These are phyloP conservation scores for Nixonia krombeini DNA, from an alignment of 1,140 invertebrate genomes.

Conservation along the genomic window DNA sequence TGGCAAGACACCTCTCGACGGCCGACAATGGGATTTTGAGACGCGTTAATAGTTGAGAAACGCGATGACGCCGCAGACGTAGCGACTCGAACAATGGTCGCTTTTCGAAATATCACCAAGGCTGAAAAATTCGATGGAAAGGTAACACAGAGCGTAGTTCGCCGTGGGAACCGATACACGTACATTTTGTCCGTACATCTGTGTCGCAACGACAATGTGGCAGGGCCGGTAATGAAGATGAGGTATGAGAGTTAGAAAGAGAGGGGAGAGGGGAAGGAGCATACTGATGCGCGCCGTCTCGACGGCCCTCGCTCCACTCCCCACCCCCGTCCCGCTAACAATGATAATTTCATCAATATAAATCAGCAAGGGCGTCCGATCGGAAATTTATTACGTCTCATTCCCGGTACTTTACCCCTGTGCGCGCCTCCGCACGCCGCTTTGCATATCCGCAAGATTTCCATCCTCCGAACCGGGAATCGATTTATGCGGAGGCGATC, in stretches of 20 bases:
- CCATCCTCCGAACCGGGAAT: not conserved
- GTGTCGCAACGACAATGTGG: too few species aligned
- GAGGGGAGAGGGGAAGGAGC: too few species aligned
- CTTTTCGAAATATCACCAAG: slow-evolving; percentile 2
- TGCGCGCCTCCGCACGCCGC: not conserved
- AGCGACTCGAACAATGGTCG: not conserved
- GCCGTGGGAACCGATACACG: slow-evolving; percentile 2
- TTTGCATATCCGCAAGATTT: slow-evolving; percentile 1
- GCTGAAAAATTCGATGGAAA: not conserved
- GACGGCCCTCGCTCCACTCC: too few species aligned
- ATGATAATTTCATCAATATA: too few species aligned
- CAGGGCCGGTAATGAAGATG: too few species aligned
- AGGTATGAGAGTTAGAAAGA: too few species aligned
- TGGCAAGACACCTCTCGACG: not conserved
- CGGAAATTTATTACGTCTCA: not conserved
- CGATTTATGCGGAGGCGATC: not conserved
- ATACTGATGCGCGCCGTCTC: too few species aligned
- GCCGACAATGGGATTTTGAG: slow-evolving; percentile 2
- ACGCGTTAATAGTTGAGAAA: slow-evolving; percentile 1
- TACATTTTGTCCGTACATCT: too few species aligned
- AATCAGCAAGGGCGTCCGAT: too few species aligned
- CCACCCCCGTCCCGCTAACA: too few species aligned
- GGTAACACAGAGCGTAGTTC: not conserved
- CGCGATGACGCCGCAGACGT: slow-evolving; percentile 4
- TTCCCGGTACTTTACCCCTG: slow-evolving; percentile 1